A percentile compares a stretch with the other conserved stretches of the same genome.
Conservation (phyloP, 1,140 invertebrate species). For the Magallana angulata region DNA sequence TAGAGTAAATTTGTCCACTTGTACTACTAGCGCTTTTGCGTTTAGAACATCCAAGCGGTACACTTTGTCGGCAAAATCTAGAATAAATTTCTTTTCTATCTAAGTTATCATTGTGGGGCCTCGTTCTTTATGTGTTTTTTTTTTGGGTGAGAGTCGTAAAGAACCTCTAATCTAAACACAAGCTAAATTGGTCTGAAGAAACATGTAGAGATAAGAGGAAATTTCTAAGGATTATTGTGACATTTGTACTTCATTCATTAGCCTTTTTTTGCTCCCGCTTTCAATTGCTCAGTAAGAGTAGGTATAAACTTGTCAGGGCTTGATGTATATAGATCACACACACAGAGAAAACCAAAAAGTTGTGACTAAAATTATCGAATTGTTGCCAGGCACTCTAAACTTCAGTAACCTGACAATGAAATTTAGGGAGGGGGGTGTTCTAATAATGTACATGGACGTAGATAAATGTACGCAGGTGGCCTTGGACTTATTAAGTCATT, state of each 20-base stretch:
- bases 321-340: background rate
- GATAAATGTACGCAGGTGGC: background rate
- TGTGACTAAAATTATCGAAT: slow-evolving; percentile 11
- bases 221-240: slow-evolving; percentile 23
- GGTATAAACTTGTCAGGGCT: slow-evolving; percentile 18
- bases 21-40: background rate
- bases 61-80: too few species aligned
- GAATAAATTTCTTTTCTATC: background rate
- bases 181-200: slow-evolving; percentile 26
- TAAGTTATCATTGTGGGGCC: background rate
- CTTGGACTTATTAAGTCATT: background rate
- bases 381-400: slow-evolving; percentile 6
- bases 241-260: slow-evolving; percentile 15
- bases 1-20: background rate
- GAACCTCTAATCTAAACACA: slow-evolving; percentile 13
- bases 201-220: slow-evolving; percentile 11
- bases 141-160: background rate
- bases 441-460: background rate
- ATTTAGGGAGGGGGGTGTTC: too few species aligned
- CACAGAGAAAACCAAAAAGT: background rate
- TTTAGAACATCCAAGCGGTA: too few species aligned
- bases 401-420: background rate
- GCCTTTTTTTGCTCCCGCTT: slow-evolving; percentile 8
- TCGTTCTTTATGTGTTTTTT: background rate
- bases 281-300: slow-evolving; percentile 21